These are phyloP conservation scores for Notolepis coatsorum DNA, from an alignment of 2,797 vertebrate genomes.

Conservation along the genomic window DNA sequence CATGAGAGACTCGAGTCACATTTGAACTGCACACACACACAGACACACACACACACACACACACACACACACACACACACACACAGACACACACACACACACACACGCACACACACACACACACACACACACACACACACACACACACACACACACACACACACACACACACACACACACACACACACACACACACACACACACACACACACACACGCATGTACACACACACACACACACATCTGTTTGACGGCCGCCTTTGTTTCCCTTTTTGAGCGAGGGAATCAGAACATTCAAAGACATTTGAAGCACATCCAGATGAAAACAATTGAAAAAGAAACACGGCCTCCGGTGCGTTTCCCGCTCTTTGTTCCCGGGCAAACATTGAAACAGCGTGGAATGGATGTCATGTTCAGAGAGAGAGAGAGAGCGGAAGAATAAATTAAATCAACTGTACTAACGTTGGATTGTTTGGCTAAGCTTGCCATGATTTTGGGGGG, in stretches of 20 bases:
- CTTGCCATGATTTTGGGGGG: constrained; percentile 25
- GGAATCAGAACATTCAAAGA: constrained; percentile 65
- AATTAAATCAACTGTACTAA: constrained; percentile 27
- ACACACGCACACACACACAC: not conserved
- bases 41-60: not conserved
- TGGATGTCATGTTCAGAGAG: constrained; percentile 28
- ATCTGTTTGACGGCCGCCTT: constrained; percentile 35
- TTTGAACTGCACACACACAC: not conserved
- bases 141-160: not conserved
- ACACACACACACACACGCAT: not conserved
- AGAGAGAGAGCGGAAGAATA: constrained; percentile 12
- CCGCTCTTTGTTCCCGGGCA: constrained; percentile 40
- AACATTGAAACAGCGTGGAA: constrained; percentile 22
- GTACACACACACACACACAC: not conserved
- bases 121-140: not conserved
- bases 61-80: not conserved
- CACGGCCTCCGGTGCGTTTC: constrained; percentile 26
- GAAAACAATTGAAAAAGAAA: constrained; percentile 57
- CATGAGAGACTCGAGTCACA: constrained; percentile 8
- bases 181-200: not conserved
- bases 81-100: not conserved
- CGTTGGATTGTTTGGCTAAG: constrained; percentile 12
- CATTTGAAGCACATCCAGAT: constrained; percentile 61
- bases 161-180: not conserved
- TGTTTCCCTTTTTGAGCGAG: constrained; percentile 48